Base-by-base conservation (phyloP, 1,140 invertebrate genomes). In the Thaumatotibia leucotreta region DNA sequence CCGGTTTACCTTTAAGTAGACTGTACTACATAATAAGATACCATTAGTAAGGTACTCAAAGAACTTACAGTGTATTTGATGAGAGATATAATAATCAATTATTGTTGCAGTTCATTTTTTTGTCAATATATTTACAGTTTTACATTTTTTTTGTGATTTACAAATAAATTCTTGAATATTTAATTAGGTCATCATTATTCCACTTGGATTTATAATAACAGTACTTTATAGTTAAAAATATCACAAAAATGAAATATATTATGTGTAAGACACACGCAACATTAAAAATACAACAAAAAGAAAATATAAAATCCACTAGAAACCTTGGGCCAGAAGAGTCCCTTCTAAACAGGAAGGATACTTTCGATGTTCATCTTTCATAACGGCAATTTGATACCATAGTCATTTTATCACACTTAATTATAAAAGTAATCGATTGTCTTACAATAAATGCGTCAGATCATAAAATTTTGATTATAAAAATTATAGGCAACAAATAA, bases 171-270 rank as follows among this genome's bases (percentile, higher is more conserved):
- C 88, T 88, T 88, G 88, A 91, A 88, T 89, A 89, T 89, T 89
- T 88, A 88, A 85, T 91, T 89, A 91, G 86, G 87, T 91, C 87
- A 87, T 87, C 85, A 89, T 88, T 88, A 83, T 87, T 89, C 84
- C 86, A 86, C 84, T 82, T 88, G 84, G 84, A 88, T 91, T 88
- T 88, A 88, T 76, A 88, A 91, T 91, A 89, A 91, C 88, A 91
- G 88, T 91, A 89, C 81, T 89, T 89, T 88, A 89, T 89, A 88
- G 86, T 91, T 90, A 91, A 92, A 91, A 91, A 91, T 92, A 92
- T 92, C 91, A 92, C 91, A 92, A 92, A 87, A 92, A 92, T 89
- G 90, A 91, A 91, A 91, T 91, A 87, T 91, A 91, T 86, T 91
- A 89, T 91, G 87, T 91, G 86, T 91, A 89, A 91, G 88, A 91